Base-by-base conservation (phyloP, 2,113 vertebrate genomes). In the Lanius ludovicianus region DNA sequence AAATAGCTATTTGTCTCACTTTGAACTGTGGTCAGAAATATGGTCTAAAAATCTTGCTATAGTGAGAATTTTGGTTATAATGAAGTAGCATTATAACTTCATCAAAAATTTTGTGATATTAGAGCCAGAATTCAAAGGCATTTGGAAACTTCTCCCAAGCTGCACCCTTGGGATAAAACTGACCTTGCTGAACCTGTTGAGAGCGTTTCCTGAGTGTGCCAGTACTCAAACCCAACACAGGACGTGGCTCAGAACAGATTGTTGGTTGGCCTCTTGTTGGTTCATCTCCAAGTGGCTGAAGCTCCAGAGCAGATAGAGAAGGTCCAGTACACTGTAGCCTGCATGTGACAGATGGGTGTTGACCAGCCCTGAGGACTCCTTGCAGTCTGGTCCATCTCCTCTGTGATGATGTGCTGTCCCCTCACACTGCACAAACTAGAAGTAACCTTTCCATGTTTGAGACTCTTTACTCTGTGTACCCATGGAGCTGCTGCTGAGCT, bases 191-290 rank as follows among this genome's bases (percentile, higher is more conserved):
- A 27, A 63, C 69, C 42, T 84, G 77, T 0, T 62, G 41, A 11
- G 59, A 59, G 25, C 49, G 27, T 80, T 78, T 46, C 13, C 60
- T 84, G 73, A 15, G 6, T 7, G 41, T 10, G 2, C 6, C 44
- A 65, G 25, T 18, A 11, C 46, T 31, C 46, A 28, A 60, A 44
- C 2, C 35, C 24, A 4, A 1, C 24, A 8, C 9, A 1, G 4
- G 35, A 3, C 0, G 0, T 5, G 62, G 22, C 31, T 39, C 2
- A 1, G 50, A 55, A 25, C 46, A 28, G 46, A 9, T 15, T 60
- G 23, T 18, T 30, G 28, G 59, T 18, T 30, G 28, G 59, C 60
- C 57, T 56, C 33, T 2, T 19, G 13, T 6, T 31, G 65, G 1
- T 44, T 69, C 42, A 3, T 24, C 41, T 57, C 6, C 1, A 7